A percentile compares a stretch with the other conserved stretches of the same genome.
Conservation (phyloP, 2,797 vertebrate genomes). For the Clangula hyemalis region DNA sequence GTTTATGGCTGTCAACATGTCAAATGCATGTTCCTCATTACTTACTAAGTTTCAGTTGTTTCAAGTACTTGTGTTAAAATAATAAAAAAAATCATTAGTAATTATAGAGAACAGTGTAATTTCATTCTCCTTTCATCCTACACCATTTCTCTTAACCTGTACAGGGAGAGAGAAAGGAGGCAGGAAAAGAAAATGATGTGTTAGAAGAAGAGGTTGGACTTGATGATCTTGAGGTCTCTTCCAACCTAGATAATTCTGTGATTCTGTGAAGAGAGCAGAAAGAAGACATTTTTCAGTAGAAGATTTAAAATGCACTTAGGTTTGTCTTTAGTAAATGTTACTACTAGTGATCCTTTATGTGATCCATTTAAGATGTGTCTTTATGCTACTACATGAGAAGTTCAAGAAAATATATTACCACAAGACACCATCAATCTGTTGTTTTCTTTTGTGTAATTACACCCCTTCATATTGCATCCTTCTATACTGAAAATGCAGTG, state of each 20-base stretch:
- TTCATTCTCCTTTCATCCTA: neutral
- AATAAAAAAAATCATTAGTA: neutral
- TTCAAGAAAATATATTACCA: neutral
- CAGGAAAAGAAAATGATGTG: neutral
- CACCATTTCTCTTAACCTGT: neutral
- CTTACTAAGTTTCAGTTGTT: neutral
- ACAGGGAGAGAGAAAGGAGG: neutral
- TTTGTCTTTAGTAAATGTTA: neutral
- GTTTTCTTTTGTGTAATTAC: neutral
- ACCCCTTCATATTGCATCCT: neutral
- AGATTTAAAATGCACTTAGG: neutral
- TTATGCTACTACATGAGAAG: neutral
- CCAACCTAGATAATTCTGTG: no score
- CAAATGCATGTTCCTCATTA: neutral
- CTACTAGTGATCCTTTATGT: neutral
- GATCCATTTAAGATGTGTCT: neutral
- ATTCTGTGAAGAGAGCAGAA: neutral
- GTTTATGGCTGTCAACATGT: neutral
- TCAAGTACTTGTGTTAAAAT: neutral
- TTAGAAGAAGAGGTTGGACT: neutral
- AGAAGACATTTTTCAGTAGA: neutral
- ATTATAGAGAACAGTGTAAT: neutral
- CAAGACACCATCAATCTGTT: neutral
- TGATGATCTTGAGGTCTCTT: no score
- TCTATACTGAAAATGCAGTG: neutral